Evolutionary conservation across 1,140 invertebrate genomes (phyloP).

Genomic region (Drosophila guanche): DNA sequence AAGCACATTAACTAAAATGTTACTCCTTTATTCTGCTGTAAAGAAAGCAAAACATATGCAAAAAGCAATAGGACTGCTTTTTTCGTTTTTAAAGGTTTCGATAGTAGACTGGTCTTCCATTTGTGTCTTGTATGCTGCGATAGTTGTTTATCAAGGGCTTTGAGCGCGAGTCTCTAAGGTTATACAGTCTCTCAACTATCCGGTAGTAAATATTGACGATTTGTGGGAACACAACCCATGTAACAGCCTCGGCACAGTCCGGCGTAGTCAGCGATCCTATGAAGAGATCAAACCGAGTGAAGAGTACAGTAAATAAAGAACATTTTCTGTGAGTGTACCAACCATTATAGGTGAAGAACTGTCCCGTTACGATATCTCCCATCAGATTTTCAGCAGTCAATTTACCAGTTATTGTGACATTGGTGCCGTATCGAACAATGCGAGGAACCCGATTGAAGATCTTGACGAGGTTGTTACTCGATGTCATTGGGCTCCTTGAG

Average conservation of each 20-base stretch:
- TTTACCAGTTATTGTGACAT: constrained; percentile 26
- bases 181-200: constrained; percentile 60
- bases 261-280: constrained; percentile 92
- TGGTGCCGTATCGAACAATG: constrained; percentile 43
- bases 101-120: constrained; percentile 86
- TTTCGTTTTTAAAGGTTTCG: constrained; percentile 43
- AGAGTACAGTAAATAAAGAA: no score
- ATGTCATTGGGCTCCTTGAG: not conserved
- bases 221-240: constrained; percentile 68
- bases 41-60: no score
- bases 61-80: no score
- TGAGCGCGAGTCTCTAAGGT: constrained; percentile 41
- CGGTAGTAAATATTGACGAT: constrained; percentile 28
- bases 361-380: constrained; percentile 44
- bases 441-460: constrained; percentile 54
- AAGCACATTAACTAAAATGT: not conserved
- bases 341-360: constrained; percentile 70
- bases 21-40: not conserved
- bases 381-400: constrained; percentile 45
- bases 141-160: constrained; percentile 58
- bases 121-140: constrained; percentile 80
- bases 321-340: not conserved
- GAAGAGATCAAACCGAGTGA: constrained; percentile 1
- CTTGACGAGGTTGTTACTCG: constrained; percentile 31
- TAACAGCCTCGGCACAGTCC: constrained; percentile 69